Conservation (phyloP, 2,888 invertebrate species). For the Anthophora plumipes region DNA sequence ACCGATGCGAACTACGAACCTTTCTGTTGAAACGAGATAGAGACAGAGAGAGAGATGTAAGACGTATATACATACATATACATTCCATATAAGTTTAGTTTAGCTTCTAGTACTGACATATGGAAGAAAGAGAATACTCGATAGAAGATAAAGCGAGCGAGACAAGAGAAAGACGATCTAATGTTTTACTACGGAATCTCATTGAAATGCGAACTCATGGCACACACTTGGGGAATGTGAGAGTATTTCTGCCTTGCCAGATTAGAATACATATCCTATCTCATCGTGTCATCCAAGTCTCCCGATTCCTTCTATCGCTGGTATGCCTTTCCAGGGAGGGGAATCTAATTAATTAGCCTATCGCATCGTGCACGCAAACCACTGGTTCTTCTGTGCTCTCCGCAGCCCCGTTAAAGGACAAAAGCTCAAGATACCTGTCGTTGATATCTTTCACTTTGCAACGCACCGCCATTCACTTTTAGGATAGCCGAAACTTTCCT, state of each 20-base stretch:
- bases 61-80: no score
- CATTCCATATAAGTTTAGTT: slow-evolving; percentile 41
- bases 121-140: slow-evolving; percentile 32
- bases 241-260: slow-evolving; percentile 58
- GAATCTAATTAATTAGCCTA: slow-evolving; percentile 71
- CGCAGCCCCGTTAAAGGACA: slow-evolving; percentile 50
- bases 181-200: slow-evolving; percentile 62
- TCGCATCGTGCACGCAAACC: slow-evolving; percentile 67
- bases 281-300: slow-evolving; percentile 70
- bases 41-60: slow-evolving; percentile 14
- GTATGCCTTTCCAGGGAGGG: slow-evolving; percentile 55
- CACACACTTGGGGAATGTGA: slow-evolving; percentile 38
- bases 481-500: background rate
- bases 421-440: slow-evolving; percentile 31
- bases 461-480: slow-evolving; percentile 27
- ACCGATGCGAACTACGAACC: slow-evolving; percentile 46
- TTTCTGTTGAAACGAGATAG: slow-evolving; percentile 25
- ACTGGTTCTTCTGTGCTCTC: slow-evolving; percentile 29
- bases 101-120: slow-evolving; percentile 27
- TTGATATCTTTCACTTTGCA: slow-evolving; percentile 54
- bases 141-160: slow-evolving; percentile 20
- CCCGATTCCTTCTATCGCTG: slow-evolving; percentile 56
- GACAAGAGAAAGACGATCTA: slow-evolving; percentile 47
- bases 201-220: slow-evolving; percentile 71
- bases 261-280: slow-evolving; percentile 74